A percentile compares a stretch with the other conserved stretches of the same genome.
These are phyloP conservation scores for Protobothrops mucrosquamatus DNA, from an alignment of 2,113 vertebrate species.

Conservation along the genomic window DNA sequence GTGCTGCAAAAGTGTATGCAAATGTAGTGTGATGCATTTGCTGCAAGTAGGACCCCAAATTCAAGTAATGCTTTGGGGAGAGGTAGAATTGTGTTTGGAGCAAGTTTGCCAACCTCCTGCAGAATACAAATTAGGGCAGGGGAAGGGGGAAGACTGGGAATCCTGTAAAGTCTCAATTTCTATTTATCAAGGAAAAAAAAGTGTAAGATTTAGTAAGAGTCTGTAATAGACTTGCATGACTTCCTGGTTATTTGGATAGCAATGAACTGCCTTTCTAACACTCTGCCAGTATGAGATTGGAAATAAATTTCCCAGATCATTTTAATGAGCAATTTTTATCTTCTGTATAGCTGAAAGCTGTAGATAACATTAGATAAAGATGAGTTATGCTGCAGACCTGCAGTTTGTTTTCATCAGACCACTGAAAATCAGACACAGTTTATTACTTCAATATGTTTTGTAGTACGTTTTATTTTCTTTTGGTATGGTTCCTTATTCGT, in stretches of 20 bases:
- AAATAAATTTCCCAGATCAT: neutral
- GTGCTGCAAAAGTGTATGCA: neutral
- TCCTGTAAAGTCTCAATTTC: neutral
- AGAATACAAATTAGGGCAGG: neutral
- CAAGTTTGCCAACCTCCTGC: neutral
- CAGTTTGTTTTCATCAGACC: neutral
- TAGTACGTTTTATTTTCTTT: neutral
- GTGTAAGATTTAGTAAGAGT: neutral
- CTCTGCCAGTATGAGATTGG: neutral
- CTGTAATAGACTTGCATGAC: neutral
- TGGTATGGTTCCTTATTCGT: neutral
- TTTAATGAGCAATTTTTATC: neutral
- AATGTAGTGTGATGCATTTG: neutral
- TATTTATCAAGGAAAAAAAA: neutral
- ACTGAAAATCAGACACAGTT: neutral
- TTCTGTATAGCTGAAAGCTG: neutral
- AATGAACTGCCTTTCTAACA: neutral
- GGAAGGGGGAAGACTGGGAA: neutral
- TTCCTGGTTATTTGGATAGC: neutral
- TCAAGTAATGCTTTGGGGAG: neutral
- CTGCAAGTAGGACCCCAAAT: neutral
- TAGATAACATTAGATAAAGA: neutral
- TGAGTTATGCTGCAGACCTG: neutral
- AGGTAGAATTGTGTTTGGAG: neutral
- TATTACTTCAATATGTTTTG: neutral